These are phyloP conservation scores for Mesoclemmys tuberculata DNA, from an alignment of 2,113 vertebrate species.

Conservation along the genomic window DNA sequence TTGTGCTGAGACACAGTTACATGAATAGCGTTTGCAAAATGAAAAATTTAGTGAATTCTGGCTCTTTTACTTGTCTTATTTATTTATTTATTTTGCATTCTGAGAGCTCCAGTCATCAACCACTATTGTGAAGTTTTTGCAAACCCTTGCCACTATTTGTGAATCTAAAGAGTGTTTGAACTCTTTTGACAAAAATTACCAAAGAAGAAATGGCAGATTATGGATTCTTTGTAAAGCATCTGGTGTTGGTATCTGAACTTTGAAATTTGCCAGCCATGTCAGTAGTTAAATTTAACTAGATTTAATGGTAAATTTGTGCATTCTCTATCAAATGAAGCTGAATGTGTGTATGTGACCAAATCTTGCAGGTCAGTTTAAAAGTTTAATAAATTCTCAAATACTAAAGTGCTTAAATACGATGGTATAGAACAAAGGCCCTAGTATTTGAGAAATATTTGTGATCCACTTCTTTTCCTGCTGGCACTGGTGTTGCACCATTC, in stretches of 20 bases:
- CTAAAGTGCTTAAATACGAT: neutral
- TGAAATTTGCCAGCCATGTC: neutral
- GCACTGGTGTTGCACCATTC: neutral
- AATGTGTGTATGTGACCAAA: fast-evolving
- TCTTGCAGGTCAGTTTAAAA: neutral
- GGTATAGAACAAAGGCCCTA: fast-evolving
- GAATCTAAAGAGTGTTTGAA: neutral
- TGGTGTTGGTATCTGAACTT: neutral
- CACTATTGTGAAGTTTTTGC: neutral
- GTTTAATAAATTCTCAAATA: neutral
- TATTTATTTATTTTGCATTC: neutral
- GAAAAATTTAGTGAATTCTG: neutral
- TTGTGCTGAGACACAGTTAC: neutral
- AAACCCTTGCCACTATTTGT: neutral
- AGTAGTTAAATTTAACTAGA: neutral
- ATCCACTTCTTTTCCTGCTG: neutral
- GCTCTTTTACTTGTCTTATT: neutral
- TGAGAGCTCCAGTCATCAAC: neutral
- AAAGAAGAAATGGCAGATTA: neutral
- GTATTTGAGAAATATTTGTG: neutral
- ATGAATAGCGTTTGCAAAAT: neutral
- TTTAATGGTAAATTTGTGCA: neutral
- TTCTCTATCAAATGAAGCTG: neutral
- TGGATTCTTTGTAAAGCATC: fast-evolving
- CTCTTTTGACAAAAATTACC: neutral